phyloP scores from a whole-genome alignment of 2,113 vertebrate species.

The Cyanoramphus novaezelandiae region DNA sequence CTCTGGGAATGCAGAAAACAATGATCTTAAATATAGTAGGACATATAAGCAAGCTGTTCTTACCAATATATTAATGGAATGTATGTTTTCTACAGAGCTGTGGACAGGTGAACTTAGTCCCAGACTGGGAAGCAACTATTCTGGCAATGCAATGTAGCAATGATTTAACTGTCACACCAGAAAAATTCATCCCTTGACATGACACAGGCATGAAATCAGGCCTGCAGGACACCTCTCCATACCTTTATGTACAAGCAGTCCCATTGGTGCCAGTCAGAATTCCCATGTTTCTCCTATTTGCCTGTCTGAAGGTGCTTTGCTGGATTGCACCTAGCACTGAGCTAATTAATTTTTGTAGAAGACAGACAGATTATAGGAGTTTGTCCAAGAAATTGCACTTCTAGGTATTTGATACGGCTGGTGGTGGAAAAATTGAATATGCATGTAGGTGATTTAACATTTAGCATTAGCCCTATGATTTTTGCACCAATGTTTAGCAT shows the following conservation, averaged over 20 bases:
- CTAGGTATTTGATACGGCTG: not conserved
- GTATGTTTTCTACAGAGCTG: not conserved
- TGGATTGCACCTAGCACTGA: not conserved
- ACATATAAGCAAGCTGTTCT: not conserved
- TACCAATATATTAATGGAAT: not conserved
- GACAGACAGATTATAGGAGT: not conserved
- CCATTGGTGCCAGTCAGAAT: not conserved
- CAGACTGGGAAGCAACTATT: not conserved
- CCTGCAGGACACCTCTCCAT: not conserved
- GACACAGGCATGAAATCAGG: not conserved
- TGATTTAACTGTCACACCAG: not conserved
- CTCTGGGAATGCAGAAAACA: not conserved
- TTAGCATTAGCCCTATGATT: not conserved
- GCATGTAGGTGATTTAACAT: not conserved
- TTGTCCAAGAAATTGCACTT: not conserved
- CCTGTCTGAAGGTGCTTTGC: not conserved
- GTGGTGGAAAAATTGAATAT: not conserved
- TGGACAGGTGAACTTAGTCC: not conserved
- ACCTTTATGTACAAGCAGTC: not conserved
- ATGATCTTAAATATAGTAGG: not conserved
- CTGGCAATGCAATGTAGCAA: not conserved
- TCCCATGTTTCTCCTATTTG: not conserved
- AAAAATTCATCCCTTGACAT: not conserved
- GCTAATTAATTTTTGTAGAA: not conserved
- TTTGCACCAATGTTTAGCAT: not conserved